Conservation (phyloP, 2,888 invertebrate genomes). For the Tenthredo livida region DNA sequence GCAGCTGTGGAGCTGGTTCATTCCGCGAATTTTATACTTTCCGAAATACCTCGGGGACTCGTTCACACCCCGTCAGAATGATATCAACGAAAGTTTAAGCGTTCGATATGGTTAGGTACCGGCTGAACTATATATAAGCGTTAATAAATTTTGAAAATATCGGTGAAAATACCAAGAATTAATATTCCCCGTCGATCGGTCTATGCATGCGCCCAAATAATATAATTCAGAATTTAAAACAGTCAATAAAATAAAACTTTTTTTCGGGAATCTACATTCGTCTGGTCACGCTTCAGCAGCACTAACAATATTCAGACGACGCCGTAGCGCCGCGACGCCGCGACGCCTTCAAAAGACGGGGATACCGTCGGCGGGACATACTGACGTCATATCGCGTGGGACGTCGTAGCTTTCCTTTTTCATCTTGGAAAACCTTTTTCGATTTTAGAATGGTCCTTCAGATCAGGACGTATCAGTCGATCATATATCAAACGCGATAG, state of each 20-base stretch:
- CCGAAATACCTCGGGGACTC: slow-evolving; percentile 6
- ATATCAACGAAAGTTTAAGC: neutral
- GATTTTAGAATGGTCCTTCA: neutral
- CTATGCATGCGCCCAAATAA: neutral
- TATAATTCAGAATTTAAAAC: slow-evolving; percentile 11
- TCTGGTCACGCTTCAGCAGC: slow-evolving; percentile 55
- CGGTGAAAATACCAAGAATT: neutral
- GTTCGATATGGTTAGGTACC: neutral
- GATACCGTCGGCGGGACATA: slow-evolving; percentile 40
- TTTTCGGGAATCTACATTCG: neutral
- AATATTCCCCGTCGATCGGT: neutral
- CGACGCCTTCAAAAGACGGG: slow-evolving; percentile 55
- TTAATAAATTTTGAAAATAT: neutral
- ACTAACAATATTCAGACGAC: slow-evolving; percentile 72
- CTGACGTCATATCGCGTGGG: neutral
- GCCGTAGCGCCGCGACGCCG: slow-evolving; percentile 43
- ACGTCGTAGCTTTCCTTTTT: neutral
- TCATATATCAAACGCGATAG: neutral
- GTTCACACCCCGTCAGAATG: neutral
- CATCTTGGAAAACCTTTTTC: neutral
- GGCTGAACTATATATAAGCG: neutral
- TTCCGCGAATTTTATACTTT: neutral
- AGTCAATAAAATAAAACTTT: slow-evolving; percentile 5
- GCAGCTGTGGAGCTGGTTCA: neutral
- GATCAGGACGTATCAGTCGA: neutral